Evolutionary conservation across 2,888 invertebrate genomes (phyloP).

Genomic region (Candidula unifasciata): DNA sequence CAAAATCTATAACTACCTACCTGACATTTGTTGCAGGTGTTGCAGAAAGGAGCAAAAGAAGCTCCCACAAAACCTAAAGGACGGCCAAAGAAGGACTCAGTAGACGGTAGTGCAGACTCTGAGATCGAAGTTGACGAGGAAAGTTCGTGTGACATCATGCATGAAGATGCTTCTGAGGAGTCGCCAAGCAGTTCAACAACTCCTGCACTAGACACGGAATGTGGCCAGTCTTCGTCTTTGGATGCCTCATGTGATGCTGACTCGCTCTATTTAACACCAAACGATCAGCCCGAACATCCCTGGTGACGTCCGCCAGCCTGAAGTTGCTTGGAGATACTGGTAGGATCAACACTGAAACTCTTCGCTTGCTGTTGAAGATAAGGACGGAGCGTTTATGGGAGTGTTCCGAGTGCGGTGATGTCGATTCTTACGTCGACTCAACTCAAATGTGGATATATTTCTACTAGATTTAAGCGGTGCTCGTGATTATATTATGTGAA

Average conservation of each 20-base stretch:
- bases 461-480: too few species aligned
- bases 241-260: not conserved
- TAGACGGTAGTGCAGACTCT: conserved; percentile 47
- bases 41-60: conserved; percentile 75
- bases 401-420: too few species aligned
- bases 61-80: conserved; percentile 78
- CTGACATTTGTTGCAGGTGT: conserved; percentile 65
- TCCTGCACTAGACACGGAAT: not conserved
- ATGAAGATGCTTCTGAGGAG: not conserved
- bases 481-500: too few species aligned
- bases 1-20: too few species aligned
- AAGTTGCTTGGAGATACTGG: not conserved
- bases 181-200: not conserved
- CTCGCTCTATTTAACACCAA: not conserved
- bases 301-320: not conserved
- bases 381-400: too few species aligned
- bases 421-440: too few species aligned
- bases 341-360: too few species aligned
- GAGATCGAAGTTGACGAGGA: conserved; percentile 43
- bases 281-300: not conserved
- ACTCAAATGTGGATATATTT: too few species aligned
- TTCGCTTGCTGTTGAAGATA: too few species aligned
- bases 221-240: not conserved
- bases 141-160: not conserved
- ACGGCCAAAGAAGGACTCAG: conserved; percentile 75